Evolutionary conservation across 64 coral and sea anemone genomes (phyloP), one percentile per base, ranked within the genome.

Genomic region (Montipora capricornis): DNA sequence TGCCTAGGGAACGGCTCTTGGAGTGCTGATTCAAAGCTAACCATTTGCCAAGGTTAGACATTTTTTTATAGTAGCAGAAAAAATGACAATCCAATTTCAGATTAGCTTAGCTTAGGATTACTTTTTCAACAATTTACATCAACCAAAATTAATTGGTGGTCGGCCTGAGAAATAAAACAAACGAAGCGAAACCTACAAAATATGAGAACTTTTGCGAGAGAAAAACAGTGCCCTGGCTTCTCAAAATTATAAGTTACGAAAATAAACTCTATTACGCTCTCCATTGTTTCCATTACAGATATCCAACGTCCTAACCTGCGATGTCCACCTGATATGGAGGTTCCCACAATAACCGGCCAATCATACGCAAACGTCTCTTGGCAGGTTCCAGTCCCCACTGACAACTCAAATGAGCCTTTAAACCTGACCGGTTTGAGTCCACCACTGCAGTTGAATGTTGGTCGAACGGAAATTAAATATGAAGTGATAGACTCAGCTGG

Each of bases 1-100:
- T 93, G 92, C 76, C 80, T 52, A 59, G 60, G 19, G 61, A 88
- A 80, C 16, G 92, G 92, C 4, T 73, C 68, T 16, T 93, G 92
- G 92, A 84, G 83, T 80, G 68, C 20, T 20, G 84, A 93, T 59
- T 44, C n/a, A 12, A 75, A 1, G 13, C 16, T 44, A 0, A 37
- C 68, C 14, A 80, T 17, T 6, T 93, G 92, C 53, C 53, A 22
- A 93, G 92, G 92, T 93, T 51, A 11, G 11, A 17, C 49, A 14
- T 6, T 44, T 37, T 37, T 37, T 37, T 37, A 37, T 37, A 37
- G 37, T 37, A 37, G 37, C 37, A 37, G 37, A 37, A 37, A 37
- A 0, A 37, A 37, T 37, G 37, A 37, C 37, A 6, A 44, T 19
- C 49, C 47, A 55, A 55, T 55, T 55, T 7, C 52, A 55, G 10